These are phyloP conservation scores for Aphyosemion australe DNA, from an alignment of 2,113 vertebrate genomes.

Conservation along the genomic window DNA sequence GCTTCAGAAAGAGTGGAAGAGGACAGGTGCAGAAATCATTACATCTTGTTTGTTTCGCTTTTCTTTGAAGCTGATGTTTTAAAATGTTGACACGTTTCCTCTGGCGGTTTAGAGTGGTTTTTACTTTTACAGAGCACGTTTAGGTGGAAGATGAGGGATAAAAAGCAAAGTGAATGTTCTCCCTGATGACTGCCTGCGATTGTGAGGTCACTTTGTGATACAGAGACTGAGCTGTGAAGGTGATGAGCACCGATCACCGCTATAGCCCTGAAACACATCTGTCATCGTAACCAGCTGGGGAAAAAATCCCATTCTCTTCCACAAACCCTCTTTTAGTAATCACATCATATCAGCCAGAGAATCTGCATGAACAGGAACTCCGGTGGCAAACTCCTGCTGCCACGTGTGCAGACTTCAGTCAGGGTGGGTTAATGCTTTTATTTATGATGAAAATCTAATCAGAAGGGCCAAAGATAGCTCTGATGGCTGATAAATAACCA, in stretches of 20 bases:
- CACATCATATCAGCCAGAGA: background rate
- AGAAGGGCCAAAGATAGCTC: too few species aligned
- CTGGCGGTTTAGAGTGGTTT: background rate
- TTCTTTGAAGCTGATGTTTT: background rate
- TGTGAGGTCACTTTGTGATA: slow-evolving; percentile 27
- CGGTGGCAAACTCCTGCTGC: too few species aligned
- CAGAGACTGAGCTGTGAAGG: slow-evolving; percentile 17
- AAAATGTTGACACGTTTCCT: slow-evolving; percentile 8
- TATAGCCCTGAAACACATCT: slow-evolving; percentile 16
- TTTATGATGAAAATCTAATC: too few species aligned
- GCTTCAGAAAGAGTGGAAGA: slow-evolving; percentile 29
- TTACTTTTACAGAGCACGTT: background rate
- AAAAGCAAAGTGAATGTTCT: slow-evolving; percentile 11
- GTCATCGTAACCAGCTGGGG: slow-evolving; percentile 15
- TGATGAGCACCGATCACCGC: slow-evolving; percentile 51
- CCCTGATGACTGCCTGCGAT: slow-evolving; percentile 43
- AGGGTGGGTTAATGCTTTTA: too few species aligned
- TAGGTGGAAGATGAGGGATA: background rate
- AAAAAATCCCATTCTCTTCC: background rate
- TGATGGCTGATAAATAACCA: too few species aligned
- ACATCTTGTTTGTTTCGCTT: slow-evolving; percentile 4
- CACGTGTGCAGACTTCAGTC: too few species aligned
- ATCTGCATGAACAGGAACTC: too few species aligned
- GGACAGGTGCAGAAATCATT: slow-evolving; percentile 15
- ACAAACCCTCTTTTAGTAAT: slow-evolving; percentile 3